These are phyloP conservation scores for Aurelia sp. DNA, from an alignment of 30 jellyfish, hydroid and myxozoan genomes.

Conservation along the genomic window DNA sequence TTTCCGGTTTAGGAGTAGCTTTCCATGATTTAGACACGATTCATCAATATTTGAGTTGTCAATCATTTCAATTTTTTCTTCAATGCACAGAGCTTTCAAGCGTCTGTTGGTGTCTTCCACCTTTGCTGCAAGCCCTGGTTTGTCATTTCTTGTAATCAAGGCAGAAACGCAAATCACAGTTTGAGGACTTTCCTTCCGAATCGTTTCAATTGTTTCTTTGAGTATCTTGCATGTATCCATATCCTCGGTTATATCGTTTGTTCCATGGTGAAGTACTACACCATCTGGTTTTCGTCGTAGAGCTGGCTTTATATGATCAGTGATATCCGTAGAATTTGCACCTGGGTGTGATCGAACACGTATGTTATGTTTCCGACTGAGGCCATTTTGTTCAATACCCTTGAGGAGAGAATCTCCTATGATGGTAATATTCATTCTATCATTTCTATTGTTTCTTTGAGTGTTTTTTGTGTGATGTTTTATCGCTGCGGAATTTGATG, in stretches of 20 bases:
- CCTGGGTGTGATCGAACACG: conserved; percentile 46
- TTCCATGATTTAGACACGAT: too few relatives aligned
- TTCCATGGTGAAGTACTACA: conserved; percentile 11
- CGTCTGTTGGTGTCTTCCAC: too few relatives aligned
- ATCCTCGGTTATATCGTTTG: conserved; percentile 21
- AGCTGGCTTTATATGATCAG: conserved; percentile 21
- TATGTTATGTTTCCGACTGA: conserved; percentile 24
- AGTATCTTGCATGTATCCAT: conserved; percentile 19
- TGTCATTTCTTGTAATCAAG: conserved; percentile 37
- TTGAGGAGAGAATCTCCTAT: conserved; percentile 28
- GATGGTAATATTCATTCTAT: conserved; percentile 38
- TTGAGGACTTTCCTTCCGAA: conserved; percentile 15
- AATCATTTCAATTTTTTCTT: too few relatives aligned
- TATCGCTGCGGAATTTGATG: conserved; percentile 1
- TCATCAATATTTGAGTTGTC: too few relatives aligned
- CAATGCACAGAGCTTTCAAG: too few relatives aligned
- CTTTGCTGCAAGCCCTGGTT: conserved; percentile 16
- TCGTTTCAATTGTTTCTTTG: conserved; percentile 3
- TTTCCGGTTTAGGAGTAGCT: too few relatives aligned
- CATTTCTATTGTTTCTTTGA: neutral
- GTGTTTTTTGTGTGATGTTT: neutral
- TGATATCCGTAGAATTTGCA: conserved; percentile 10
- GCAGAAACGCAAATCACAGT: neutral
- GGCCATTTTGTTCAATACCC: conserved; percentile 31
- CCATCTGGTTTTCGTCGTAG: conserved; percentile 39